Evolutionary conservation across 35 echinoderm and acorn worm genomes (phyloP).

Genomic region (Strongylocentrotus purpuratus): DNA sequence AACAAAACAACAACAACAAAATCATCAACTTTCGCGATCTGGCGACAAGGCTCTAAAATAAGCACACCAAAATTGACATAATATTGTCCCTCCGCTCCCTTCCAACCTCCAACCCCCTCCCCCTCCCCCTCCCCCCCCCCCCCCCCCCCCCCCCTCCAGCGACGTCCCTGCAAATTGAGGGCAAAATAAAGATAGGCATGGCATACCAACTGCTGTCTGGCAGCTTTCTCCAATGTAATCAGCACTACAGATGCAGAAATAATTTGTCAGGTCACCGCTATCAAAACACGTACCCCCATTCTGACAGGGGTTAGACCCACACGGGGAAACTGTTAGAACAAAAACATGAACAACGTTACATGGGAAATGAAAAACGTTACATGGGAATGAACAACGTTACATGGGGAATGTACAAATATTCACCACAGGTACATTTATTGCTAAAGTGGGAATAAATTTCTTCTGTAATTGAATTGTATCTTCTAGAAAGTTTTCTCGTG

Average conservation of each 20-base stretch:
- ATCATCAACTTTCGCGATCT: too few relatives aligned
- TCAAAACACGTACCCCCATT: conserved; percentile 45
- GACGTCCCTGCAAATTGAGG: neutral
- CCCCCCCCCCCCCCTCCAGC: too few relatives aligned
- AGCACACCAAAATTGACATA: too few relatives aligned
- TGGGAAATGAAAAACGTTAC: too few relatives aligned
- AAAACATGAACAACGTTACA: neutral
- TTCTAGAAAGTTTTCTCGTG: neutral
- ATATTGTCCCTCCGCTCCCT: too few relatives aligned
- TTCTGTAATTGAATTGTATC: neutral
- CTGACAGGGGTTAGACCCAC: neutral
- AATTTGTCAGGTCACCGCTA: neutral
- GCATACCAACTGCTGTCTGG: conserved; percentile 17
- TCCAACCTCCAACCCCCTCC: too few relatives aligned
- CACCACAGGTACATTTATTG: neutral
- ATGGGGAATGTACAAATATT: neutral
- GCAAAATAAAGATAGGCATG: neutral
- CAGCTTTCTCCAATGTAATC: neutral
- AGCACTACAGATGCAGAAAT: neutral
- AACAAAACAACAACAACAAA: too few relatives aligned
- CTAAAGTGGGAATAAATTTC: neutral
- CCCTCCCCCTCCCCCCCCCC: too few relatives aligned
- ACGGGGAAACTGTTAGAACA: neutral
- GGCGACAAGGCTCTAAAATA: too few relatives aligned
- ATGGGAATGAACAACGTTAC: neutral